Evolutionary conservation across 2,113 vertebrate species (phyloP), one percentile per base, ranked within the genome.

Genomic region (Corythoichthys haematopterus): DNA sequence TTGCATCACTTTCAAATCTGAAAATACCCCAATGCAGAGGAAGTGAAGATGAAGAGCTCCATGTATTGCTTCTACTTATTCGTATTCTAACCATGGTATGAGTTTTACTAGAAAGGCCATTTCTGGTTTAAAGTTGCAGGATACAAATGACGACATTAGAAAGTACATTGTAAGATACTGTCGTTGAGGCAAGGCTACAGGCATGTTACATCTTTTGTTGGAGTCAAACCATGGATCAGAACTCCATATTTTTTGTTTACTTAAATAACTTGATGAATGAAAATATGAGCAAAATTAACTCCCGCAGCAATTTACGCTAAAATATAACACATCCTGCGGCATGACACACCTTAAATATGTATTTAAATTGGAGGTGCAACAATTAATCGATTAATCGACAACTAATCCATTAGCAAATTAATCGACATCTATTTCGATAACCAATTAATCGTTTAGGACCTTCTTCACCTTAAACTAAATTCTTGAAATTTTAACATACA

Each of bases 1-100:
- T 89, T 85, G 71, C 83, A 85, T 71, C 82, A 74, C 40, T 68
- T 50, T 79, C 36, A 70, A 80, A 80, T 77, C 38, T 75, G 71
- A 75, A 55, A 75, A 83, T 61, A 65, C 35, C 52, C 72, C 66
- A 52, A 73, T 69, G 68, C 75, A 50, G 62, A 77, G 60, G 74
- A 50, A 28, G 61, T 38, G 20, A 66, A 55, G 13, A 15, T 50
- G 33, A 62, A 37, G 47, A 47, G 45, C 63, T 10, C n/a, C n/a
- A 7, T 20, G n/a, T 53, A 10, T 51, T 14, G 15, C n/a, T 47
- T 47, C 46, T 11, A 47, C 46, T 12, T 13, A 47, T 47, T 48
- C 7, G 50, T 52, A n/a, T 16, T 52, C 0, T 2, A 52, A 7
- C 6, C 20, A 28, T 28, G 20, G 20, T 52, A 8, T 4, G 40